These are phyloP conservation scores for Imbricaverruca yamaguchii DNA, from an alignment of 2,888 invertebrate genomes.

Conservation along the genomic window DNA sequence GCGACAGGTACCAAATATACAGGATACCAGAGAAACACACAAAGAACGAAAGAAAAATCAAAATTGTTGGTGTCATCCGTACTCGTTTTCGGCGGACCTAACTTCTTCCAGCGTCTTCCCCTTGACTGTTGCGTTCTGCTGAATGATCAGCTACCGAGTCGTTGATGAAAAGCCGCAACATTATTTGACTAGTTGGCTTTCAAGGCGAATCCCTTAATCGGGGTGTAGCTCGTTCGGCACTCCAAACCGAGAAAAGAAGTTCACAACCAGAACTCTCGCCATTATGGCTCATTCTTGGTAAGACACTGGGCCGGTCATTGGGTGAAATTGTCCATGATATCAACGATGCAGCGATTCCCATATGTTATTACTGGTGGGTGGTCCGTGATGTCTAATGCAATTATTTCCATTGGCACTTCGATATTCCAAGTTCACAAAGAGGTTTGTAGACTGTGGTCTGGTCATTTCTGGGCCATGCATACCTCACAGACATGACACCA, in stretches of 20 bases:
- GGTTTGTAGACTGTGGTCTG: no score
- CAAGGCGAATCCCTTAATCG: slow-evolving; percentile 19
- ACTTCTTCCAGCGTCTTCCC: no score
- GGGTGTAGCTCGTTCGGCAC: slow-evolving; percentile 14
- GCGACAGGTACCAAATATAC: no score
- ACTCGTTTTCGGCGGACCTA: no score
- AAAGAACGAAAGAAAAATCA: no score
- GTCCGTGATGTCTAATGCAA: no score
- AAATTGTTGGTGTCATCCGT: no score
- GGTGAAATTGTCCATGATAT: no score
- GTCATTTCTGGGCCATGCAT: neutral
- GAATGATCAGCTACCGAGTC: no score
- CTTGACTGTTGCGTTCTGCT: no score
- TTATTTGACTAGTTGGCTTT: neutral
- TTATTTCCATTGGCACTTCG: neutral
- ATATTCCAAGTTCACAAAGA: neutral
- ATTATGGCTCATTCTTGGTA: slow-evolving; percentile 8
- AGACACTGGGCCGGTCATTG: neutral
- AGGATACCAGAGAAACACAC: no score
- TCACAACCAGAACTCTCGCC: neutral
- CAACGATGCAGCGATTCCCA: no score
- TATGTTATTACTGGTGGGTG: neutral
- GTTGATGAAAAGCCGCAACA: neutral
- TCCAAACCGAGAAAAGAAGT: slow-evolving; percentile 19
- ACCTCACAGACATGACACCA: neutral